These are phyloP conservation scores for Boulengeromyrus knoepffleri DNA, from an alignment of 2,113 vertebrate species.

Conservation along the genomic window DNA sequence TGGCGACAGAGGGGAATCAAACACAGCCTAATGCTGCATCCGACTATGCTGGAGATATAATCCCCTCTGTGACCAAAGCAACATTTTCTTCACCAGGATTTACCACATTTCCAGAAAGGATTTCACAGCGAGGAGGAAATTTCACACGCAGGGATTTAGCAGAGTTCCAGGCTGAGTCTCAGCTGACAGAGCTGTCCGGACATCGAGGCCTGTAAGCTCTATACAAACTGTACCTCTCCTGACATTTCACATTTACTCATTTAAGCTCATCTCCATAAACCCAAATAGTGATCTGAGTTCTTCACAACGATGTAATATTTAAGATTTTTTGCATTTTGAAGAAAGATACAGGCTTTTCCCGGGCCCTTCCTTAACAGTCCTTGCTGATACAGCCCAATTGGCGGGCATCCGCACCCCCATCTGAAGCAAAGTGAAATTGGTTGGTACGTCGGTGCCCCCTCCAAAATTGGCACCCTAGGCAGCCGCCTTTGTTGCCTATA, in stretches of 20 bases:
- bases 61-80: slow-evolving; percentile 1
- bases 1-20: neutral
- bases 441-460: neutral
- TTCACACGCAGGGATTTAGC: neutral
- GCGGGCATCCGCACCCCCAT: neutral
- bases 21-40: neutral
- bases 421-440: neutral
- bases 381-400: neutral
- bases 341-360: neutral
- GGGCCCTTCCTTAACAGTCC: neutral
- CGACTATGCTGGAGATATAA: neutral
- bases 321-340: neutral
- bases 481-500: neutral
- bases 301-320: neutral
- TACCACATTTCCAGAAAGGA: neutral
- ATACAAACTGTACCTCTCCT: neutral
- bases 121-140: neutral
- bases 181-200: neutral
- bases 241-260: neutral
- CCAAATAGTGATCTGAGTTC: neutral
- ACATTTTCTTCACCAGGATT: neutral
- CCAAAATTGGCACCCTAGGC: neutral
- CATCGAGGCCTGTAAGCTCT: neutral
- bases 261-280: neutral
- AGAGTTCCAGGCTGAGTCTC: neutral